Evolutionary conservation across 2,797 vertebrate genomes (phyloP).

Genomic region (Falco naumanni): DNA sequence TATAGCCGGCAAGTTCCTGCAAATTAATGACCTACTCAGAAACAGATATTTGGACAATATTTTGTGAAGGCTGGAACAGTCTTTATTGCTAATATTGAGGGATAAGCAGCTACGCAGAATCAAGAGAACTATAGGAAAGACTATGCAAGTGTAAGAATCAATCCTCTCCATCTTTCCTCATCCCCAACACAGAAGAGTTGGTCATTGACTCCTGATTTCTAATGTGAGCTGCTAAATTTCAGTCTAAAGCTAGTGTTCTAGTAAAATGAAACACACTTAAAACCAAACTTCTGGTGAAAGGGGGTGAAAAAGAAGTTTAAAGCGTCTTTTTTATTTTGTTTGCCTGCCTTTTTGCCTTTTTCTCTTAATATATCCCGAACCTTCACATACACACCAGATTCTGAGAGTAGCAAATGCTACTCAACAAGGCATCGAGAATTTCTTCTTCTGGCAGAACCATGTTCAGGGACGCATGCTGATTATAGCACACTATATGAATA

Average conservation of each 20-base stretch:
- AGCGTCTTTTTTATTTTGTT: not conserved
- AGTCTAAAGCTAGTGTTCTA: not conserved
- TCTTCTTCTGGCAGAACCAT: not conserved
- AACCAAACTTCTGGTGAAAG: not conserved
- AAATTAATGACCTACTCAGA: constrained; percentile 24
- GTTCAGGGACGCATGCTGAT: not conserved
- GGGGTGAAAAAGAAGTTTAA: not conserved
- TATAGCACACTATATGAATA: not conserved
- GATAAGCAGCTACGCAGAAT: not conserved
- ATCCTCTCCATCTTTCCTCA: not conserved
- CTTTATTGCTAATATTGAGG: not conserved
- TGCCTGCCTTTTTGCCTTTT: not conserved
- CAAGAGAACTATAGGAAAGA: not conserved
- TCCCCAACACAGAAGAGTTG: not conserved
- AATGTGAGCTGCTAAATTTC: not conserved
- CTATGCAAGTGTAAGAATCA: not conserved
- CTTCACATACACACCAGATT: not conserved
- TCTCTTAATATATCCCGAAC: not conserved
- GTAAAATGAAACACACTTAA: not conserved
- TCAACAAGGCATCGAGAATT: not conserved
- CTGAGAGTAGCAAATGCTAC: not conserved
- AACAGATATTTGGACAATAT: not conserved
- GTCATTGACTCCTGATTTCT: not conserved
- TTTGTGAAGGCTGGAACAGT: constrained; percentile 2
- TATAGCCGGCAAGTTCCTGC: not conserved